These are phyloP conservation scores for Drosophila pandora DNA, from an alignment of 1,140 invertebrate genomes.

Conservation along the genomic window DNA sequence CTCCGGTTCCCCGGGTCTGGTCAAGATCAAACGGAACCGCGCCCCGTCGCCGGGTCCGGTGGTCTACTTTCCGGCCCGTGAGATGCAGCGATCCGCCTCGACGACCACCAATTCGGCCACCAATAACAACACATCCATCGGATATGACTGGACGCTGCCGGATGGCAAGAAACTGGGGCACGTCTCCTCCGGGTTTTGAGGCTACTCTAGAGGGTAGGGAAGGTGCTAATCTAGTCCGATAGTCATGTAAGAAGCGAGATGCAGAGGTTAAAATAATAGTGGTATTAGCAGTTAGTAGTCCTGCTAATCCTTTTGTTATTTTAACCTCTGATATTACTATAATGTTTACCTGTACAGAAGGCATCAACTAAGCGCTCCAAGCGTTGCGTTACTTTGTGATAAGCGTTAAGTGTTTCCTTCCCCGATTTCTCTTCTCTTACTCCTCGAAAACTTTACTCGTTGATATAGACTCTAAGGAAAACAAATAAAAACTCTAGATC, in stretches of 20 bases:
- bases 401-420: slow-evolving; percentile 74
- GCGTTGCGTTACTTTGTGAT: slow-evolving; percentile 78
- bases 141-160: slow-evolving; percentile 73
- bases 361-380: slow-evolving; percentile 68
- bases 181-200: slow-evolving; percentile 76
- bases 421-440: slow-evolving; percentile 24
- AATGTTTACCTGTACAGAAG: slow-evolving; percentile 26
- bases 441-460: slow-evolving; percentile 33
- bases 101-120: slow-evolving; percentile 64
- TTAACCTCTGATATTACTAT: slow-evolving; percentile 9
- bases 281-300: neutral
- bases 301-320: slow-evolving; percentile 5
- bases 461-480: slow-evolving; percentile 25
- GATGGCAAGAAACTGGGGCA: slow-evolving; percentile 70
- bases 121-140: slow-evolving; percentile 76
- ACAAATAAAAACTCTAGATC: neutral
- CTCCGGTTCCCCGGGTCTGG: slow-evolving; percentile 69
- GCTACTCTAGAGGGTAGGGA: neutral
- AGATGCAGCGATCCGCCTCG: slow-evolving; percentile 69
- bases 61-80: slow-evolving; percentile 87
- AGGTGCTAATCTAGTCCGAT: slow-evolving; percentile 21
- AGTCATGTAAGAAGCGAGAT: slow-evolving; percentile 14
- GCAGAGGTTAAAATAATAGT: slow-evolving; percentile 12
- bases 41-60: slow-evolving; percentile 86
- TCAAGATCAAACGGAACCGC: slow-evolving; percentile 76